Conservation (phyloP, 2,888 invertebrate genomes). For the Stictocephala bisonia region DNA sequence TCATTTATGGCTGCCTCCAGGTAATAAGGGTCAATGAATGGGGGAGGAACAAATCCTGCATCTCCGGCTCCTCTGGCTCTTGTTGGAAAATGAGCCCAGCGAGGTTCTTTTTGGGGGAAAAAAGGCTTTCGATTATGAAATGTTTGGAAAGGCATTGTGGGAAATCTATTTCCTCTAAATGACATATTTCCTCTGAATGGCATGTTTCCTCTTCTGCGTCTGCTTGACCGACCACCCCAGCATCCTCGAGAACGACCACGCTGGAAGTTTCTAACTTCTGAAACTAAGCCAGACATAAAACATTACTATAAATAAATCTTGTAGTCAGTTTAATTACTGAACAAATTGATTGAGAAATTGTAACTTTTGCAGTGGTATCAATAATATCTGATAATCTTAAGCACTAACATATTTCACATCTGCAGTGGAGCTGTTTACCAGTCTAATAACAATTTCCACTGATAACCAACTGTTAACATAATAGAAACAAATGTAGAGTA, state of each 20-base stretch:
- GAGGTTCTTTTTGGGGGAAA: constrained; percentile 56
- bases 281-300: no score
- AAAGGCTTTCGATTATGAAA: constrained; percentile 21
- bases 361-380: no score
- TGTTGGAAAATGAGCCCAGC: constrained; percentile 52
- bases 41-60: constrained; percentile 46
- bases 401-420: no score
- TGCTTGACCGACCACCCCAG: constrained; percentile 1
- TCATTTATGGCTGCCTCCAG: constrained; percentile 52
- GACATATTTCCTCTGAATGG: background rate
- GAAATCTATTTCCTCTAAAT: constrained; percentile 31
- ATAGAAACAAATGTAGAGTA: no score
- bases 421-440: no score
- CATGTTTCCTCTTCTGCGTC: constrained; percentile 5
- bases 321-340: no score
- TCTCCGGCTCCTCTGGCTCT: constrained; percentile 33
- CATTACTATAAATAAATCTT: no score
- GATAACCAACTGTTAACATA: no score
- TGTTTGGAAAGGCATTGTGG: constrained; percentile 27
- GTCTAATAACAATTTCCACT: no score
- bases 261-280: constrained; percentile 9
- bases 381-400: no score
- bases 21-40: constrained; percentile 53
- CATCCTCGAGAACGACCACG: constrained; percentile 26
- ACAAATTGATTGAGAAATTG: no score